Base-by-base conservation (phyloP, 1,140 invertebrate species). In the Drosophila aff. region DNA sequence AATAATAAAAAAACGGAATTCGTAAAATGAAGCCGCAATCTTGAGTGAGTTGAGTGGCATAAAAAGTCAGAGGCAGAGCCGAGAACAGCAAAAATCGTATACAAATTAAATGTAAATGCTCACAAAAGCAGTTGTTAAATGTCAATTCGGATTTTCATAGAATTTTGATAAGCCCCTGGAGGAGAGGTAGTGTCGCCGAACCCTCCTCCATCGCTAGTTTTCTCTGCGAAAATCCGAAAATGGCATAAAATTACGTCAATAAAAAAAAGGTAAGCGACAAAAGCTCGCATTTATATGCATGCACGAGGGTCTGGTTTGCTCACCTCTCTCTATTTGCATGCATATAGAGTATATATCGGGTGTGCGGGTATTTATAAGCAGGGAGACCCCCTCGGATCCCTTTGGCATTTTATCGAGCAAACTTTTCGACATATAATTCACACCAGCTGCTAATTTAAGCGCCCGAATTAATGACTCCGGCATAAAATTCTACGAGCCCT, bases 381-480 rank as follows among this genome's bases (percentile, higher is more conserved):
- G 38, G 28, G 21, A 16, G 11, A 18, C 6, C 50, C 26, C 26
- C 23, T 21, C 21, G 41, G 36, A 63, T 23, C 41, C 60, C 44
- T 55, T 41, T 11, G 72, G 49, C 72, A 67, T 77, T 89, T 87
- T 87, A 87, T 87, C 84, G 83, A 89, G 83, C 84, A 89, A 84
- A 89, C 81, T 90, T 84, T 79, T 49, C 68, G 80, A 79, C 81
- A 87, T 82, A 87, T 86, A 86, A 76, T 87, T 87, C 83, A 89
- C 80, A 84, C 80, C 83, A 87, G 84, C 84, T 89, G 83, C 83
- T 89, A 89, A 89, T 87, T 87, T 87, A 80, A 77, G 83, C 67
- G 64, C 80, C 76, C 84, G 62, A 81, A 81, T 89, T 87, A 87
- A 89, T 90, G 81, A 84, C 84, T 66, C 52, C 16, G 61, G 69